phyloP scores from a whole-genome alignment of 2,888 invertebrate genomes.

The Ichneumon xanthorius region DNA sequence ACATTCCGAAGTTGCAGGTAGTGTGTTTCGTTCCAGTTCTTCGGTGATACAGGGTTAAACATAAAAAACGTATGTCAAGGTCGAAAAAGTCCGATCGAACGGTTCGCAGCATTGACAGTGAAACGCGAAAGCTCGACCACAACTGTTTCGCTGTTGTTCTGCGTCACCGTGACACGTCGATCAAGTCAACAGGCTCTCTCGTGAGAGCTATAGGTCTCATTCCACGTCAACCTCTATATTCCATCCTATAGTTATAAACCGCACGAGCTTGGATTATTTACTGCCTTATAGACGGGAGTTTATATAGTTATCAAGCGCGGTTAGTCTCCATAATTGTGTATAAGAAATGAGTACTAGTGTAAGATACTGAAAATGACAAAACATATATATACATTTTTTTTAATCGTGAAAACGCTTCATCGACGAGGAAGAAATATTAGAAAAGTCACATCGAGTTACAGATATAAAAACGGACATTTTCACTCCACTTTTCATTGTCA shows the following conservation, averaged over 20 bases:
- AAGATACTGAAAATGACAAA: background rate
- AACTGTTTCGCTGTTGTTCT: constrained; percentile 8
- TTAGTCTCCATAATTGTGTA: background rate
- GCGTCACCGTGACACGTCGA: constrained; percentile 9
- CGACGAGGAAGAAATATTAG: background rate
- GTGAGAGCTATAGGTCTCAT: constrained; percentile 32
- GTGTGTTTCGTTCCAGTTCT: constrained; percentile 12
- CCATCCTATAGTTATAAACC: constrained; percentile 8
- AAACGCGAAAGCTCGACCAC: constrained; percentile 14
- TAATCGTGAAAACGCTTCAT: background rate
- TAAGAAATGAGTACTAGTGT: background rate
- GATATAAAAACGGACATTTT: no score
- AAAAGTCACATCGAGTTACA: background rate
- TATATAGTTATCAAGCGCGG: background rate
- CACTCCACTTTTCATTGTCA: no score
- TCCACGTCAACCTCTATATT: constrained; percentile 36
- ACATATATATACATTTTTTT: background rate
- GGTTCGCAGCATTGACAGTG: constrained; percentile 25
- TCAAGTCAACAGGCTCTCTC: constrained; percentile 25
- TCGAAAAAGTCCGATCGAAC: constrained; percentile 27
- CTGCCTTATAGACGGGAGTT: background rate
- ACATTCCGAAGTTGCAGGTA: constrained; percentile 33
- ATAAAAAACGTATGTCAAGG: constrained; percentile 1
- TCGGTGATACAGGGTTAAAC: constrained; percentile 56
- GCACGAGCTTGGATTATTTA: constrained; percentile 32